These are phyloP conservation scores for Hucho hucho DNA, from an alignment of 2,113 vertebrate species.

Conservation along the genomic window DNA sequence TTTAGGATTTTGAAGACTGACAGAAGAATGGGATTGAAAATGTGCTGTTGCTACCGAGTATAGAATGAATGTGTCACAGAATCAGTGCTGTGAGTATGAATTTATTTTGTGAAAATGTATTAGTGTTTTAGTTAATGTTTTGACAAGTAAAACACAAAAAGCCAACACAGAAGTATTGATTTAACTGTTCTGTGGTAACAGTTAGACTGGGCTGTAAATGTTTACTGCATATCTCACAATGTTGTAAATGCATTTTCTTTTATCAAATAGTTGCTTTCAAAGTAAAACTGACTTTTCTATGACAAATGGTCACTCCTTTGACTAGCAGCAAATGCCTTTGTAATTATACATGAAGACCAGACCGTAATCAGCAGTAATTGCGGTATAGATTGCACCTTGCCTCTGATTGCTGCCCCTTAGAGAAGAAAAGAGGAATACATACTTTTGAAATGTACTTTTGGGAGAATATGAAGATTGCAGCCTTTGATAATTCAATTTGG, in stretches of 20 bases:
- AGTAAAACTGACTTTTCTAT: slow-evolving; percentile 1
- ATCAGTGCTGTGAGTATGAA: too few species aligned
- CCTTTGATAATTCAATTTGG: slow-evolving; percentile 49
- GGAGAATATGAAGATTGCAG: slow-evolving; percentile 39
- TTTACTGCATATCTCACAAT: background rate
- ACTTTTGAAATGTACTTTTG: slow-evolving; percentile 39
- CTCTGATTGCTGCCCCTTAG: slow-evolving; percentile 29
- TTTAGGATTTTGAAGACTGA: too few species aligned
- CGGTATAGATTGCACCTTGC: slow-evolving; percentile 17
- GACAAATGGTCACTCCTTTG: background rate
- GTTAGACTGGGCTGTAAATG: background rate
- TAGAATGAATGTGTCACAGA: too few species aligned
- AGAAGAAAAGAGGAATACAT: slow-evolving; percentile 15
- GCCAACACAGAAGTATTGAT: background rate
- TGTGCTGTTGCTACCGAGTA: too few species aligned
- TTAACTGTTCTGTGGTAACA: background rate
- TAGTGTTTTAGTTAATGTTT: too few species aligned
- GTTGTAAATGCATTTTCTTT: background rate
- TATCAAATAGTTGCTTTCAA: background rate
- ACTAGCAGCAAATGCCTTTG: slow-evolving; percentile 30
- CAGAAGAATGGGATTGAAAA: too few species aligned
- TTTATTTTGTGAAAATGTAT: too few species aligned
- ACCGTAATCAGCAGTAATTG: slow-evolving; percentile 65
- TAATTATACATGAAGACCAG: slow-evolving; percentile 45
- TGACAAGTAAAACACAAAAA: too few species aligned